Conservation (phyloP, 2,113 vertebrate species). For the Pterocles burchelli region DNA sequence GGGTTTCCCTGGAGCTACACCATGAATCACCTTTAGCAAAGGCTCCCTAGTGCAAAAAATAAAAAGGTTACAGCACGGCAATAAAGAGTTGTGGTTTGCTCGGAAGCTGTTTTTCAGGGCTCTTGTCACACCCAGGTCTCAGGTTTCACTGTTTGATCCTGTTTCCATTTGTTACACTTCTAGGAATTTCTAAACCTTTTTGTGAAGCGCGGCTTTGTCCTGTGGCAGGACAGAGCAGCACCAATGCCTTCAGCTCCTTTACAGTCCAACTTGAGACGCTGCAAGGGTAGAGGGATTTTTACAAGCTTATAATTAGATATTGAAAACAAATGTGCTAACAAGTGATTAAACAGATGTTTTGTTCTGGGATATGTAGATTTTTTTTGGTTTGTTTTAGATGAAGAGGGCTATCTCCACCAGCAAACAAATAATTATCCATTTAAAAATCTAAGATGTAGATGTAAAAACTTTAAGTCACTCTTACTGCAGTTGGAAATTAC, state of each 20-base stretch:
- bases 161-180: slow-evolving; percentile 19
- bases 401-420: slow-evolving; percentile 1
- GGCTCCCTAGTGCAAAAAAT: background rate
- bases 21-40: background rate
- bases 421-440: background rate
- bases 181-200: slow-evolving; percentile 17
- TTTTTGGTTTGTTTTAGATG: background rate
- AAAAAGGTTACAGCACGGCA: background rate
- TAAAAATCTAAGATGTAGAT: slow-evolving; percentile 5
- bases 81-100: background rate
- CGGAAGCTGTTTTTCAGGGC: background rate
- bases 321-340: slow-evolving; percentile 26
- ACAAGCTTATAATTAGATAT: slow-evolving; percentile 44
- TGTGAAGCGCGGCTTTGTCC: background rate
- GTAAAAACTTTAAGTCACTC: slow-evolving; percentile 49
- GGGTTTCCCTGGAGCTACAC: background rate
- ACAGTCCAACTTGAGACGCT: slow-evolving; percentile 37
- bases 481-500: slow-evolving; percentile 61
- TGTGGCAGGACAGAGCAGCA: background rate
- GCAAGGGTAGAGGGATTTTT: slow-evolving; percentile 15
- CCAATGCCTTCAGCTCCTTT: slow-evolving; percentile 55
- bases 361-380: background rate
- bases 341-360: slow-evolving; percentile 29
- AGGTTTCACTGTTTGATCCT: background rate
- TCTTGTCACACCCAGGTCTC: background rate